Conservation (phyloP, 1,140 invertebrate species). For the Lordiphosa stackelbergi region DNA sequence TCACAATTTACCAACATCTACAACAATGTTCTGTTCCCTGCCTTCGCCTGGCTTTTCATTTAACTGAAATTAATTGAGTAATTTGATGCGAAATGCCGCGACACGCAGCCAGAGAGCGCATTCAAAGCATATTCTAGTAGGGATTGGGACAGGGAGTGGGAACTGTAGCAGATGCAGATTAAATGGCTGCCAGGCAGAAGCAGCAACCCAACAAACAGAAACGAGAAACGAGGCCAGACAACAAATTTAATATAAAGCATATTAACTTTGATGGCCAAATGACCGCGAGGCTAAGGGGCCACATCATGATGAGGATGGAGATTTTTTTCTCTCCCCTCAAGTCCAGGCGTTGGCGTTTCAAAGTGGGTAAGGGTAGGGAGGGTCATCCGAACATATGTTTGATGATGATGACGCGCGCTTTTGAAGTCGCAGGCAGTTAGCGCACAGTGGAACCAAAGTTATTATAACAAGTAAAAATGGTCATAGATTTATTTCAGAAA, state of each 20-base stretch:
- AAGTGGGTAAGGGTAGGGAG: background rate
- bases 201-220: slow-evolving; percentile 25
- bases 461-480: background rate
- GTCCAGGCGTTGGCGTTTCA: slow-evolving; percentile 31
- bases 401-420: slow-evolving; percentile 64
- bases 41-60: slow-evolving; percentile 37
- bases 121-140: slow-evolving; percentile 14
- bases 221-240: slow-evolving; percentile 40
- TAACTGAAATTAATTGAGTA: slow-evolving; percentile 70
- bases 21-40: slow-evolving; percentile 13
- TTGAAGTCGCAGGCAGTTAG: slow-evolving; percentile 60
- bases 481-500: background rate
- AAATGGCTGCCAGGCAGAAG: slow-evolving; percentile 37
- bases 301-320: slow-evolving; percentile 19
- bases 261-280: slow-evolving; percentile 71
- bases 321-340: slow-evolving; percentile 19
- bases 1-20: slow-evolving; percentile 18
- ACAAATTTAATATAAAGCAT: slow-evolving; percentile 73
- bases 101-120: slow-evolving; percentile 14
- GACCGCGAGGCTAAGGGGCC: slow-evolving; percentile 36
- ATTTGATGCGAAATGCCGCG: slow-evolving; percentile 58
- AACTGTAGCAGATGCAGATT: slow-evolving; percentile 67
- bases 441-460: slow-evolving; percentile 8
- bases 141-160: slow-evolving; percentile 8
- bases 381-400: slow-evolving; percentile 57